phyloP scores from a whole-genome alignment of 2,888 invertebrate genomes.

The Ramazzottius varieornatus region DNA sequence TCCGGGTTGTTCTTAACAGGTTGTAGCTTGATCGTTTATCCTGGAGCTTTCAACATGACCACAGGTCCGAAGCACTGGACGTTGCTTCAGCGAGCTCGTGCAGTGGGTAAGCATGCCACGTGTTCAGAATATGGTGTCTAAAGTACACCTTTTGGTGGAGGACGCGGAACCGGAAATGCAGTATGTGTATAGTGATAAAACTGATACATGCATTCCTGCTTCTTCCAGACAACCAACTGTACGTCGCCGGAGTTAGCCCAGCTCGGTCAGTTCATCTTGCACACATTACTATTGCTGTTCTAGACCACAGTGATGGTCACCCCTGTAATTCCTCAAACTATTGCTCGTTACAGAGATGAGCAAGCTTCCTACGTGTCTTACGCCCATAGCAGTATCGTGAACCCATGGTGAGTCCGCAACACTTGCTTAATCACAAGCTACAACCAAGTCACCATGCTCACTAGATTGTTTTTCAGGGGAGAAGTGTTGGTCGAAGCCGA shows the following conservation, averaged over 20 bases:
- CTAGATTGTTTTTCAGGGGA: slow-evolving; percentile 28
- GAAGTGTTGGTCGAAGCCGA: slow-evolving; percentile 40
- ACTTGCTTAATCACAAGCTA: too few relatives aligned
- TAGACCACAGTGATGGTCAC: too few relatives aligned
- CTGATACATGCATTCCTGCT: too few relatives aligned
- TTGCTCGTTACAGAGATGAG: too few relatives aligned
- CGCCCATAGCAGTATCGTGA: slow-evolving; percentile 56
- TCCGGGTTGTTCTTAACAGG: slow-evolving; percentile 28
- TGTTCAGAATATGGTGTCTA: slow-evolving; percentile 13
- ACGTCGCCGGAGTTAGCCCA: slow-evolving; percentile 54
- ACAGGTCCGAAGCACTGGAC: slow-evolving; percentile 87
- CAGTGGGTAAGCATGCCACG: slow-evolving; percentile 72
- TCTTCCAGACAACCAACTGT: slow-evolving; percentile 26
- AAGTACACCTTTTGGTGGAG: too few relatives aligned
- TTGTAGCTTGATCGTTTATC: slow-evolving; percentile 61
- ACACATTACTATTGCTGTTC: too few relatives aligned
- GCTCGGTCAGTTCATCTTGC: too few relatives aligned
- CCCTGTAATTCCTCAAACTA: too few relatives aligned
- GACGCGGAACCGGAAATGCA: too few relatives aligned
- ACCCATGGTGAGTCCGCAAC: slow-evolving; percentile 35
- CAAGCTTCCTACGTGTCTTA: slow-evolving; percentile 52
- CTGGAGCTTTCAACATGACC: slow-evolving; percentile 83
- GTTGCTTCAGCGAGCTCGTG: slow-evolving; percentile 46
- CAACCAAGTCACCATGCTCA: too few relatives aligned
- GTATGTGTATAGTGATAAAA: too few relatives aligned